Percentiles rank a stretch among this genome's conserved stretches.
phyloP scores from a whole-genome alignment of 2,888 invertebrate species.

The Maniola hyperantus region DNA sequence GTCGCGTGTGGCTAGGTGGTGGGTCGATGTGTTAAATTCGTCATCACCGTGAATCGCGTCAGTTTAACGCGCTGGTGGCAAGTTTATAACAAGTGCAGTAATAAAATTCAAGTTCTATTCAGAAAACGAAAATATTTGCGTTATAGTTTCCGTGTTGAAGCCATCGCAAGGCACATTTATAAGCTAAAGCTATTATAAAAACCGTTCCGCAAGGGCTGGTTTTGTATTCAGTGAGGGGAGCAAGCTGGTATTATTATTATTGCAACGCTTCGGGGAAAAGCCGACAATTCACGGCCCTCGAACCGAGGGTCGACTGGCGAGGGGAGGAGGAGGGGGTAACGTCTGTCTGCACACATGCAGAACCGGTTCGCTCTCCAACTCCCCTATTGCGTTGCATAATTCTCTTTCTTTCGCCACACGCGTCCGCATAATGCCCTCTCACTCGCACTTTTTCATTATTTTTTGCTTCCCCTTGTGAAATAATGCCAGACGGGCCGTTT shows the following conservation, averaged over 20 bases:
- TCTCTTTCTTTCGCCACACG: constrained; percentile 72
- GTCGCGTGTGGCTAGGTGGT: constrained; percentile 69
- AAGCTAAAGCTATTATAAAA: constrained; percentile 29
- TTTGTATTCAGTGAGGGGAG: constrained; percentile 41
- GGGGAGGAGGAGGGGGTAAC: constrained; percentile 69
- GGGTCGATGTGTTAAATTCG: constrained; percentile 46
- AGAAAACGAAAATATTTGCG: neutral
- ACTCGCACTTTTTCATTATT: constrained; percentile 76
- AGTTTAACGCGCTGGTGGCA: constrained; percentile 42
- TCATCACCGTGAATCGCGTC: constrained; percentile 46
- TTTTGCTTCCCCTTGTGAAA: constrained; percentile 79
- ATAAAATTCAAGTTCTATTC: constrained; percentile 3
- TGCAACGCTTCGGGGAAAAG: constrained; percentile 72
- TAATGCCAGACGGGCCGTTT: constrained; percentile 74
- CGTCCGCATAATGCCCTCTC: constrained; percentile 68
- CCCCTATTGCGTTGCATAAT: constrained; percentile 69
- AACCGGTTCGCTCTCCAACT: constrained; percentile 78
- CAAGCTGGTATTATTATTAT: constrained; percentile 65
- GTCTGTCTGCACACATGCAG: constrained; percentile 77
- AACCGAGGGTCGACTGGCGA: constrained; percentile 73
- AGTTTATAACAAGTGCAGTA: constrained; percentile 15
- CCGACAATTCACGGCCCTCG: constrained; percentile 73
- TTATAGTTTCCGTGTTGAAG: neutral
- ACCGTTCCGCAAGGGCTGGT: constrained; percentile 42
- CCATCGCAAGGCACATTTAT: constrained; percentile 7